phyloP scores from a whole-genome alignment of 92 coral and sea anemone genomes.

The Actinostola sp. region DNA sequence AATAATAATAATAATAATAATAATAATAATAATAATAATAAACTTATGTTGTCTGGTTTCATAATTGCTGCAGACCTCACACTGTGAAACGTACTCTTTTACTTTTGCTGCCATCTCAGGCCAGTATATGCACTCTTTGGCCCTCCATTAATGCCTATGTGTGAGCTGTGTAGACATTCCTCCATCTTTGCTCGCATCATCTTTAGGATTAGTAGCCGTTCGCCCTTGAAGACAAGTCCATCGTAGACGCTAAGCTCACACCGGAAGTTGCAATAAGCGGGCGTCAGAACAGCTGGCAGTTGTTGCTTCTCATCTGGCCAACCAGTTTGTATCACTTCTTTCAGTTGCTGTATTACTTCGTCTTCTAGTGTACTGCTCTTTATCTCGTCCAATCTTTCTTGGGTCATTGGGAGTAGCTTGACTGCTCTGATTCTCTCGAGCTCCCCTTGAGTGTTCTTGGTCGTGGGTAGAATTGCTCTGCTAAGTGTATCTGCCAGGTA shows the following conservation, averaged over 20 bases:
- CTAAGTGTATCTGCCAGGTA: conserved; percentile 54
- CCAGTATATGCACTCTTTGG: conserved; percentile 62
- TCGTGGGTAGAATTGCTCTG: conserved; percentile 26
- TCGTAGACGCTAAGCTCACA: conserved; percentile 15
- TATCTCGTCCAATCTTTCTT: conserved; percentile 40
- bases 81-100: conserved; percentile 27
- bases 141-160: conserved; percentile 58
- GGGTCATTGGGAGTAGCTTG: conserved; percentile 38
- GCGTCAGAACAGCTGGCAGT: conserved; percentile 32
- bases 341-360: conserved; percentile 46
- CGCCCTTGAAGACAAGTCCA: conserved; percentile 21
- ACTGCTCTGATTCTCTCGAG: conserved; percentile 52
- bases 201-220: conserved; percentile 17
- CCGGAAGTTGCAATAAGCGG: conserved; percentile 35
- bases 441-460: conserved; percentile 43
- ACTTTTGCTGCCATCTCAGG: conserved; percentile 50
- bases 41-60: conserved; percentile 26
- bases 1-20: no score
- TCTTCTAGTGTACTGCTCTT: conserved; percentile 24
- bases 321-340: conserved; percentile 42
- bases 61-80: conserved; percentile 37
- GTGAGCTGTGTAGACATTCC: conserved; percentile 34
- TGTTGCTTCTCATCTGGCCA: conserved; percentile 56
- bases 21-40: no score
- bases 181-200: conserved; percentile 1